Evolutionary conservation across 2,797 vertebrate species (phyloP).

Genomic region (Tauraco hartlaubi): DNA sequence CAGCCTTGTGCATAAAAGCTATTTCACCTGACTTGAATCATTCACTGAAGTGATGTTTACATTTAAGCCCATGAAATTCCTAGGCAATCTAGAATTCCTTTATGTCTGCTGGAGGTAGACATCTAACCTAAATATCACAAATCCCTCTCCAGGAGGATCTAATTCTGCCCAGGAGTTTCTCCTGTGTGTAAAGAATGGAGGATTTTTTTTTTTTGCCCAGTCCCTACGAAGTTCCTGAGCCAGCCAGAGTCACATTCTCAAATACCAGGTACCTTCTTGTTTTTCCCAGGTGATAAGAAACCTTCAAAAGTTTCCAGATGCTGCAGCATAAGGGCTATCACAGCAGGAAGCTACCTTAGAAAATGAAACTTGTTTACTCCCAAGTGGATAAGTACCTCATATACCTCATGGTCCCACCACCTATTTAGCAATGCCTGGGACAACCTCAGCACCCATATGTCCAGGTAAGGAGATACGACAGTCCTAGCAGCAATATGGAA

Average conservation of each 20-base stretch:
- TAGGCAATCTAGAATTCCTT: not conserved
- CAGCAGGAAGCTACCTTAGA: not conserved
- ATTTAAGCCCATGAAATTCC: not conserved
- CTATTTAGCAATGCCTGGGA: not conserved
- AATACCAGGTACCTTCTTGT: not conserved
- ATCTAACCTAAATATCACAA: not conserved
- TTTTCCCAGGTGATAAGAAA: not conserved
- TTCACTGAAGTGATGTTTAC: not conserved
- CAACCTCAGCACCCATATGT: not conserved
- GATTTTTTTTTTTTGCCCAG: not conserved
- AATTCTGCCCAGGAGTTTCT: not conserved
- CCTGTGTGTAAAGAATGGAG: not conserved
- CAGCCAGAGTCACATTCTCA: not conserved
- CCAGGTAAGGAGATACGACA: not conserved
- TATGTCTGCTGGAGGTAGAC: not conserved
- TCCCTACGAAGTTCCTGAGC: not conserved
- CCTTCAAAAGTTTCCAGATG: not conserved
- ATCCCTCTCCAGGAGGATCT: not conserved
- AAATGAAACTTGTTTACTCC: not conserved
- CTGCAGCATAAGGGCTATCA: not conserved
- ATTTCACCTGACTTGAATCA: not conserved
- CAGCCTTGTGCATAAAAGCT: not conserved
- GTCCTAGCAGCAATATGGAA: not conserved
- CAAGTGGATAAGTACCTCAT: not conserved
- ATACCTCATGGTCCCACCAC: not conserved